Evolutionary conservation across 2,797 vertebrate genomes (phyloP).

Genomic region (Manis pentadactyla): DNA sequence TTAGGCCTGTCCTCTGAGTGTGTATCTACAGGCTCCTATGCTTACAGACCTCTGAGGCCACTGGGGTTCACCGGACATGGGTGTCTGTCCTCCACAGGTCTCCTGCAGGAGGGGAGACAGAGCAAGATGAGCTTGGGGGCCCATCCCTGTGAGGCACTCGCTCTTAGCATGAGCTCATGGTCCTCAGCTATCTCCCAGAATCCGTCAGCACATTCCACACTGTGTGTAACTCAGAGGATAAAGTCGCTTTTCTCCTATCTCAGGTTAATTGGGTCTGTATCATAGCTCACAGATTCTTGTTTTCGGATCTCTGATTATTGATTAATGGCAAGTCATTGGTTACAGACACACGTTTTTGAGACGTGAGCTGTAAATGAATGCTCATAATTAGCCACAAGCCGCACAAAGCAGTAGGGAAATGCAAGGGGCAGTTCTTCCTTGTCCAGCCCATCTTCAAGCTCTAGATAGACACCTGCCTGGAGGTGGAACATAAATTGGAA

Average conservation of each 20-base stretch:
- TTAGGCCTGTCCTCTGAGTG: not conserved
- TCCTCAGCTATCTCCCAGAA: not conserved
- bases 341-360: not conserved
- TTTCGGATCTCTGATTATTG: constrained; percentile 64
- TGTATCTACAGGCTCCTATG: not conserved
- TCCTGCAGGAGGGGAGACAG: not conserved
- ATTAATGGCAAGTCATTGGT: constrained; percentile 63
- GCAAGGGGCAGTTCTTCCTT: not conserved
- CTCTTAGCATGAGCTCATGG: not conserved
- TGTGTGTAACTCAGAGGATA: not conserved
- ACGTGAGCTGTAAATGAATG: not conserved
- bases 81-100: not conserved
- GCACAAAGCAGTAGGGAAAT: not conserved
- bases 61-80: not conserved
- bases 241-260: not conserved
- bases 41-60: not conserved
- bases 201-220: not conserved
- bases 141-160: not conserved
- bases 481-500: constrained; percentile 26
- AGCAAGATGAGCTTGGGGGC: not conserved
- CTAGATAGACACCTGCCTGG: constrained; percentile 21
- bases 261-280: constrained; percentile 40
- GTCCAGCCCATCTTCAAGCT: not conserved
- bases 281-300: not conserved
- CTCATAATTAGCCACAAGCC: not conserved